Evolutionary conservation across 2,113 vertebrate species (phyloP).

Genomic region (Callocephalon fimbriatum): DNA sequence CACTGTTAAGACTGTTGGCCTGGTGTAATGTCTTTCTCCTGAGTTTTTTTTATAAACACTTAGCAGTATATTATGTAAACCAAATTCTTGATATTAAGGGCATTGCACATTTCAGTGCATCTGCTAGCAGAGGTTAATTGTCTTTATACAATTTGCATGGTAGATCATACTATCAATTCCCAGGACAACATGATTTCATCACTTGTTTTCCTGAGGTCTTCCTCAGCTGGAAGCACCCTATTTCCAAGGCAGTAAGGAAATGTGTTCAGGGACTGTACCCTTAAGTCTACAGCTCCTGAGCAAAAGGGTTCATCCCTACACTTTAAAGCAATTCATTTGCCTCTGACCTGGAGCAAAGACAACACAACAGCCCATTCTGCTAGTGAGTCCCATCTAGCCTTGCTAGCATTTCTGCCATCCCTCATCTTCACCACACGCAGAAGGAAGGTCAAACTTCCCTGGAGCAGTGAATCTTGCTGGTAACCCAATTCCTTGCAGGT

Average conservation of each 20-base stretch:
- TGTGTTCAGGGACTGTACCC: too few species aligned
- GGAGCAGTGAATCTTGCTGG: not conserved
- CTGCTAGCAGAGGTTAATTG: not conserved
- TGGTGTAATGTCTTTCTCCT: not conserved
- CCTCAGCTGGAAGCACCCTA: not conserved
- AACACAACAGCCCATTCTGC: not conserved
- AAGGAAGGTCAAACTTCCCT: not conserved
- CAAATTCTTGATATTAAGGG: not conserved
- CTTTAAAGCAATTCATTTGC: not conserved
- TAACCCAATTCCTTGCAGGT: not conserved
- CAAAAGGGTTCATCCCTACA: not conserved
- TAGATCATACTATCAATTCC: not conserved
- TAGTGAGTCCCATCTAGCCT: not conserved
- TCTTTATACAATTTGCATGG: not conserved
- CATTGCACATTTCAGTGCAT: not conserved
- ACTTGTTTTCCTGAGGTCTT: not conserved
- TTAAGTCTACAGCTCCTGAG: not conserved
- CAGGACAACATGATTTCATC: not conserved
- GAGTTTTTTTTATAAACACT: not conserved
- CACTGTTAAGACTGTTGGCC: not conserved
- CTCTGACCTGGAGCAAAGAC: not conserved
- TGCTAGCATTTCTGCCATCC: accelerated
- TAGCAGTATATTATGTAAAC: not conserved
- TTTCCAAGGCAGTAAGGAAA: not conserved
- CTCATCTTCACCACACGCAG: accelerated